A percentile compares a stretch with the other conserved stretches of the same genome.
These are phyloP conservation scores for Dendrocincla fuliginosa DNA, from an alignment of 2,797 vertebrate genomes.

Conservation along the genomic window DNA sequence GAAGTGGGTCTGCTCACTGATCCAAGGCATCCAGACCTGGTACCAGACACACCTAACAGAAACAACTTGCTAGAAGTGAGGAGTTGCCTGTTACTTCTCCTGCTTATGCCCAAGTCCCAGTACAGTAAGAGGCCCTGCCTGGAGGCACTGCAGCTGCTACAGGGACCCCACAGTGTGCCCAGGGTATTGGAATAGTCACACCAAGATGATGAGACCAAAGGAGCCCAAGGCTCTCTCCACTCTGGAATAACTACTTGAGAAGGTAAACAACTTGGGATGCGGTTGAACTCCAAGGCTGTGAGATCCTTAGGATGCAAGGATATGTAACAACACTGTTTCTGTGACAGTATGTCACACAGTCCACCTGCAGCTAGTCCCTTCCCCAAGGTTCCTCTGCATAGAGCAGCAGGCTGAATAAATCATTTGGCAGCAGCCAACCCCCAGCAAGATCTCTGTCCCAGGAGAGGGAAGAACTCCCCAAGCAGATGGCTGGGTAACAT, in stretches of 20 bases:
- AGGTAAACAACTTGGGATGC: neutral
- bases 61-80: neutral
- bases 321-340: accelerated
- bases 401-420: neutral
- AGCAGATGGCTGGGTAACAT: neutral
- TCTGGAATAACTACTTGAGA: neutral
- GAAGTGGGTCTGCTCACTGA: neutral
- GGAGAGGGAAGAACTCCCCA: neutral
- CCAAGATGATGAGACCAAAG: neutral
- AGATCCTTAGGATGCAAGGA: neutral
- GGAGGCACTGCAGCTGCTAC: neutral
- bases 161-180: neutral
- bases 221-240: neutral
- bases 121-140: neutral
- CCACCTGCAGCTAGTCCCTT: neutral
- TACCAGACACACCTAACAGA: neutral
- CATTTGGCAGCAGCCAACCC: neutral
- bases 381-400: neutral
- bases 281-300: neutral
- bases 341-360: neutral
- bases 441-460: neutral
- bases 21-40: neutral
- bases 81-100: neutral
- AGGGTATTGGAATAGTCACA: neutral
- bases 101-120: neutral